phyloP scores from a whole-genome alignment of 2,113 vertebrate species.

The Xenopus tropicalis region DNA sequence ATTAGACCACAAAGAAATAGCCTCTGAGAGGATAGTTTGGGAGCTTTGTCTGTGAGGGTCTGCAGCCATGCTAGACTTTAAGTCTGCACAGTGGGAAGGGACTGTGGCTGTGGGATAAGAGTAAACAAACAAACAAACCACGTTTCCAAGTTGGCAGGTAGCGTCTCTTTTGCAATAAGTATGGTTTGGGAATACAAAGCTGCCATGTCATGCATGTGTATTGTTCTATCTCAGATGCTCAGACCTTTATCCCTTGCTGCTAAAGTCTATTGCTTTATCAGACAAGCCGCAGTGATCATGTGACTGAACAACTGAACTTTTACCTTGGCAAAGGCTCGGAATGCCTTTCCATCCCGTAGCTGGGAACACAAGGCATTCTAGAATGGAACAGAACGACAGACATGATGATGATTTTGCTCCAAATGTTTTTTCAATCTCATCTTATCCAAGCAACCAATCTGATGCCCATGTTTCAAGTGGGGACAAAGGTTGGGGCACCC shows the following conservation, averaged over 20 bases:
- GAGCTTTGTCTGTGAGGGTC: too few species aligned
- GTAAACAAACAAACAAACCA: too few species aligned
- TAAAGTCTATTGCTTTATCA: conserved; percentile 59
- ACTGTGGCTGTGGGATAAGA: too few species aligned
- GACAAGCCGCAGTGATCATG: conserved; percentile 64
- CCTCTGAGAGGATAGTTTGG: too few species aligned
- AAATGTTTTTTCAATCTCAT: conserved; percentile 63
- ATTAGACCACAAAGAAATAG: too few species aligned
- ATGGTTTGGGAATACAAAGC: too few species aligned
- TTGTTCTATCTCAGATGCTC: conserved; percentile 56
- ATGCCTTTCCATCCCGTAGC: conserved; percentile 34
- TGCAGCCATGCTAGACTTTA: too few species aligned
- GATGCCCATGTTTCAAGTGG: conserved; percentile 65
- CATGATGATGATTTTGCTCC: conserved; percentile 58
- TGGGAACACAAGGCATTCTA: neutral
- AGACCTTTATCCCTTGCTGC: conserved; percentile 60
- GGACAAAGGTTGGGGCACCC: conserved; percentile 68
- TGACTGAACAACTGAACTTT: conserved; percentile 55
- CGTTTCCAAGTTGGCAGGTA: too few species aligned
- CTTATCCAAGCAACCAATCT: conserved; percentile 51
- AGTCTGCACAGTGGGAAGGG: too few species aligned
- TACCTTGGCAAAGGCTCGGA: neutral
- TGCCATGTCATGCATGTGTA: too few species aligned
- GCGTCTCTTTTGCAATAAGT: too few species aligned
- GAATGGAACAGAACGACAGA: conserved; percentile 59